Percentiles rank a stretch among this genome's conserved stretches.
Conservation (phyloP, 2,888 invertebrate species). For the Dyspetes luteomarginatus region DNA sequence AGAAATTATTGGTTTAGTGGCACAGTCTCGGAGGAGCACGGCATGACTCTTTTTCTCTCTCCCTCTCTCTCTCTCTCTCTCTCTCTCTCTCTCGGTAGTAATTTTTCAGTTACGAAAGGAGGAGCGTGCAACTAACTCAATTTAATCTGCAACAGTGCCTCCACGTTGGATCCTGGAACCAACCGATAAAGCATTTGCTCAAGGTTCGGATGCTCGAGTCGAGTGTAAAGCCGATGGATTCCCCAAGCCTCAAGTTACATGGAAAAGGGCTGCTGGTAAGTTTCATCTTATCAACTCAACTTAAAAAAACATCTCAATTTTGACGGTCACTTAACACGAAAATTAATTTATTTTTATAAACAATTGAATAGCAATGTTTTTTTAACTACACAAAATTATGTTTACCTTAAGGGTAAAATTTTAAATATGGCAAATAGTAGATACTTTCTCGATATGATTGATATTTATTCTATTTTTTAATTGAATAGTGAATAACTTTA, state of each 20-base stretch:
- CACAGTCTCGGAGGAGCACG: constrained; percentile 60
- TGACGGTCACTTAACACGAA: neutral
- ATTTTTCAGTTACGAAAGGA: constrained; percentile 58
- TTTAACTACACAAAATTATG: too few relatives aligned
- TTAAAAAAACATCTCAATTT: neutral
- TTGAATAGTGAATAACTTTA: too few relatives aligned
- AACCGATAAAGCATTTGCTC: constrained; percentile 97
- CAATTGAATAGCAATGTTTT: too few relatives aligned
- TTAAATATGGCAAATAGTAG: too few relatives aligned
- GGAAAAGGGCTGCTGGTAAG: constrained; percentile 97
- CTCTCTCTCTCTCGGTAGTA: constrained; percentile 62
- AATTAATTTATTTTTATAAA: too few relatives aligned
- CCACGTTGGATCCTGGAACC: constrained; percentile 98
- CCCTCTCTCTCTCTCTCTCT: too few relatives aligned
- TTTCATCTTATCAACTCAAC: constrained; percentile 22
- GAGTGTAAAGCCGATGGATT: constrained; percentile 98
- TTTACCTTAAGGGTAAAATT: too few relatives aligned
- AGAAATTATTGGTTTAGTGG: constrained; percentile 47
- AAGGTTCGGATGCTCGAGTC: constrained; percentile 96
- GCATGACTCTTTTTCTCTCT: constrained; percentile 61
- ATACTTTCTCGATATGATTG: too few relatives aligned
- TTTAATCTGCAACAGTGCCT: constrained; percentile 89
- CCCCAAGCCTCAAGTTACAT: constrained; percentile 96
- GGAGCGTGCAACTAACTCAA: constrained; percentile 67
- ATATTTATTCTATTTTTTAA: too few relatives aligned